These are phyloP conservation scores for Scaptomyza graminum DNA, from an alignment of 1,140 invertebrate genomes.

Conservation along the genomic window DNA sequence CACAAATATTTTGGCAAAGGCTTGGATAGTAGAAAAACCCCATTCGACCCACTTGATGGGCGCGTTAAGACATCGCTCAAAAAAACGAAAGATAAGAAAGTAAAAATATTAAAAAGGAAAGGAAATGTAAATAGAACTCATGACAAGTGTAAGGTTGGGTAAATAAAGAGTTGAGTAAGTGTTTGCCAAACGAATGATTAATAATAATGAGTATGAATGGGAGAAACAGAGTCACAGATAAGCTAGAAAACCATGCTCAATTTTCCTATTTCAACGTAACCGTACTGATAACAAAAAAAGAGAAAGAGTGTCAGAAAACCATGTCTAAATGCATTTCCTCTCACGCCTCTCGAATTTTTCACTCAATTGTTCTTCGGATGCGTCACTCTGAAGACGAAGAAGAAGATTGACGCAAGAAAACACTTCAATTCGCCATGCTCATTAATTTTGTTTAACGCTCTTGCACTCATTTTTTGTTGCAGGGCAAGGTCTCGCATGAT, in stretches of 20 bases:
- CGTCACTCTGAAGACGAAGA: slow-evolving; percentile 10
- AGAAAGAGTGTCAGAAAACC: background rate
- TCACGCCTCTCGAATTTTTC: background rate
- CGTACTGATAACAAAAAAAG: background rate
- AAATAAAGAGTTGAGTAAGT: slow-evolving; percentile 14
- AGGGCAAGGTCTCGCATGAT: slow-evolving; percentile 83
- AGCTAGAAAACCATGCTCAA: no score
- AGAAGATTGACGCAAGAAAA: slow-evolving; percentile 2
- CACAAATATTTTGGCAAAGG: slow-evolving; percentile 25
- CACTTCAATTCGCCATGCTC: slow-evolving; percentile 65
- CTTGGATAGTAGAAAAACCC: slow-evolving; percentile 6
- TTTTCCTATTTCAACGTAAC: no score
- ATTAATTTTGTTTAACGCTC: slow-evolving; percentile 46
- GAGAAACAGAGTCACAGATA: background rate
- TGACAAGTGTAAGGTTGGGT: slow-evolving; percentile 18
- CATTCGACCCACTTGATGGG: slow-evolving; percentile 20
- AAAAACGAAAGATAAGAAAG: slow-evolving; percentile 5
- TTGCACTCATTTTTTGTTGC: slow-evolving; percentile 17
- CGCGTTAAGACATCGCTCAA: slow-evolving; percentile 5
- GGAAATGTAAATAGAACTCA: slow-evolving; percentile 50
- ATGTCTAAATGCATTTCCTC: slow-evolving; percentile 16
- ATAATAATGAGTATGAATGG: background rate
- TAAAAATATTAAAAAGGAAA: slow-evolving; percentile 12
- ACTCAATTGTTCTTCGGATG: slow-evolving; percentile 29
- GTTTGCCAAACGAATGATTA: slow-evolving; percentile 12